phyloP scores from a whole-genome alignment of 2,797 vertebrate species.

The Lutra lutra region DNA sequence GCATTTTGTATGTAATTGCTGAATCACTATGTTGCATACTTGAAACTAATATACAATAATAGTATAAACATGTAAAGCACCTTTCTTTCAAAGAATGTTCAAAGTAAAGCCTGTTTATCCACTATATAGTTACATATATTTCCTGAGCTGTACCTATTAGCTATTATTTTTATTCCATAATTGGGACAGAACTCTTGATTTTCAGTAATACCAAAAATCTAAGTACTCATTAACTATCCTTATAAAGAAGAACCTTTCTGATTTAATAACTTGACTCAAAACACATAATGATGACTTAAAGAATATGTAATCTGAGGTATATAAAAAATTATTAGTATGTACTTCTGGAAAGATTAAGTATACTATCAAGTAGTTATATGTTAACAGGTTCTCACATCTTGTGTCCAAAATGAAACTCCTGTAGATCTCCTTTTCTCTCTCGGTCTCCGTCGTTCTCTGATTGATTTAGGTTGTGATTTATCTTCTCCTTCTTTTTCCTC shows the following conservation, averaged over 20 bases:
- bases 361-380: not conserved
- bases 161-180: constrained; percentile 53
- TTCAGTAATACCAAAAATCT: not conserved
- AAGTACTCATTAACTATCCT: not conserved
- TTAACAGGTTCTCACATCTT: constrained; percentile 89
- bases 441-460: constrained; percentile 96
- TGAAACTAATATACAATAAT: not conserved
- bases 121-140: not conserved
- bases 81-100: constrained; percentile 14
- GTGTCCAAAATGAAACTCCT: constrained; percentile 95
- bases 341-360: not conserved
- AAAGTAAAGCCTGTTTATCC: not conserved
- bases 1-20: not conserved
- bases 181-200: not conserved
- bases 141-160: not conserved
- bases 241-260: not conserved
- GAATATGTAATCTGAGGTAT: not conserved
- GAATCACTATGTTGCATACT: not conserved
- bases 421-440: constrained; percentile 98
- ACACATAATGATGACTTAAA: constrained; percentile 32
- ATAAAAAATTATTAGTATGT: not conserved
- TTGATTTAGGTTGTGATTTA: constrained; percentile 96
- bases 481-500: constrained; percentile 98
- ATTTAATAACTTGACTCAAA: constrained; percentile 13
- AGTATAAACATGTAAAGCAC: not conserved